Conservation (phyloP, 2,888 invertebrate genomes). For the Pyrrhia umbra region DNA sequence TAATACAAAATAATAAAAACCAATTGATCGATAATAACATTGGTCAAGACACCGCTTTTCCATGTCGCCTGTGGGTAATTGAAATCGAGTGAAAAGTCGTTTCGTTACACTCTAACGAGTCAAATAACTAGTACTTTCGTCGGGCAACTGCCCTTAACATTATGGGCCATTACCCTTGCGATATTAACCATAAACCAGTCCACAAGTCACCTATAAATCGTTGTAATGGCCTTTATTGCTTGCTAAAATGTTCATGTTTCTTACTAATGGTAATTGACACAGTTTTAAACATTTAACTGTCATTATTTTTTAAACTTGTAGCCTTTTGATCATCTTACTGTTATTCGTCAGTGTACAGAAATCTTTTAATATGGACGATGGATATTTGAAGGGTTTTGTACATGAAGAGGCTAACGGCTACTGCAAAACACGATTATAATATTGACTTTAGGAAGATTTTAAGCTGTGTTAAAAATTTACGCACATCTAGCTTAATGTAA, state of each 20-base stretch:
- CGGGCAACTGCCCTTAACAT: constrained; percentile 75
- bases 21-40: constrained; percentile 37
- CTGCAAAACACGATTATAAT: too few relatives aligned
- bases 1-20: constrained; percentile 43
- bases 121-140: constrained; percentile 72
- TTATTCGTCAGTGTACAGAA: too few relatives aligned
- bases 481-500: too few relatives aligned
- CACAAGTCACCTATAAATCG: constrained; percentile 28
- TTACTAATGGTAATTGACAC: constrained; percentile 29
- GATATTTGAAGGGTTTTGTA: too few relatives aligned
- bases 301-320: background rate
- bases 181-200: constrained; percentile 39
- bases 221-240: constrained; percentile 36
- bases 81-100: constrained; percentile 79
- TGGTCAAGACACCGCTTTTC: constrained; percentile 42
- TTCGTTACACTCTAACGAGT: constrained; percentile 71
- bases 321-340: too few relatives aligned
- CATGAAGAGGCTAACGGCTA: too few relatives aligned
- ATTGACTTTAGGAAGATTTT: too few relatives aligned
- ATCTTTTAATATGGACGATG: too few relatives aligned
- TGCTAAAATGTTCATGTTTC: constrained; percentile 31
- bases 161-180: constrained; percentile 67
- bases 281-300: constrained; percentile 14
- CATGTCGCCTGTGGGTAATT: constrained; percentile 66
- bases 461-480: too few relatives aligned